Evolutionary conservation across 2,113 vertebrate genomes (phyloP), one percentile per base, ranked within the genome.

Genomic region (Epinephelus fuscoguttatus): DNA sequence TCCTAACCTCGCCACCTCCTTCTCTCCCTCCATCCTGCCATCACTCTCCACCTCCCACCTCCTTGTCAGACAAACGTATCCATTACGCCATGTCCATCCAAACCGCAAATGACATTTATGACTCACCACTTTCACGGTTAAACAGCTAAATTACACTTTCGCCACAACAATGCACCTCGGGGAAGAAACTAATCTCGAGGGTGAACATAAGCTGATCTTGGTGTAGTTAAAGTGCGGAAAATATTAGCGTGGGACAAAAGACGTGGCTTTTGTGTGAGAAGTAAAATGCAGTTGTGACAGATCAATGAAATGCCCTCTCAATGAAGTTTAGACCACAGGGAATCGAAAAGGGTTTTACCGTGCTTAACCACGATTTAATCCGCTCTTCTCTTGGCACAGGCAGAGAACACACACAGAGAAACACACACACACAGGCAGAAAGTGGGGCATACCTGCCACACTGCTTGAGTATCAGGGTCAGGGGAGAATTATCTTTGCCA

Each of bases 101-200:
- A 86, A 91, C 78, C 89, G 57, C 79, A 82, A 81, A 61, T 81
- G 78, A 80, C 90, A 82, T 84, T 89, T 88, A 91, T 88, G 83
- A 90, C 87, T 90, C 82, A 90, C 83, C 23, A 55, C 64, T 93
- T 88, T 91, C 81, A 88, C 84, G 70, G 79, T 77, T 66, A 53
- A 64, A 70, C 1, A 17, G 72, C 55, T 73, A 60, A 85, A 73
- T 37, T 80, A 61, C 62, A 61, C 68, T 80, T 78, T 89, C 56
- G 5, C 72, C 76, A 66, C 68, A 59, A 74, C 62, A 82, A 47
- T 1, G 15, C 49, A 59, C 79, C 25, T 73, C 49, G 0, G 64
- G 62, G 76, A 75, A 71, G 74, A 67, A 74, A 69, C 75, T 3
- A n/a, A 71, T 77, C 78, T 53, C 7, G 2, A 33, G 53, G 52